Percentiles rank a stretch among this genome's conserved stretches.
phyloP scores from a whole-genome alignment of 1,140 invertebrate genomes.

The Anastatus disparis region DNA sequence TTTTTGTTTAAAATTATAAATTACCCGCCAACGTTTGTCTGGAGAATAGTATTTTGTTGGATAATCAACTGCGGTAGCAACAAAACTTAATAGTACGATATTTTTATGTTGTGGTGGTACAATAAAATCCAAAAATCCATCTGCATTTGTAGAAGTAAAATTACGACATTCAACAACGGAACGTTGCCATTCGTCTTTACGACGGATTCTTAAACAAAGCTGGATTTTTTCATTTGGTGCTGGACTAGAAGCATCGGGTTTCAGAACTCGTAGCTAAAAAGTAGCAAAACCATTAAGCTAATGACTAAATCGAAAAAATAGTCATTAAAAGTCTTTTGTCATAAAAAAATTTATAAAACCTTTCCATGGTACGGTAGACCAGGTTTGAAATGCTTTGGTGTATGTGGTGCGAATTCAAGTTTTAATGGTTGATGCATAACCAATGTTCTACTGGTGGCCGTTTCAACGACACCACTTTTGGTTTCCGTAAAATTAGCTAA shows the following conservation, averaged over 20 bases:
- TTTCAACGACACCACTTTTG: conserved; percentile 72
- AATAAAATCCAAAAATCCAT: conserved; percentile 64
- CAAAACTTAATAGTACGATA: conserved; percentile 60
- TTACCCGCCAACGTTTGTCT: conserved; percentile 62
- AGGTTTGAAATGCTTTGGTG: conserved; percentile 72
- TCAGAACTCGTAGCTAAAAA: conserved; percentile 57
- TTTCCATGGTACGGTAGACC: conserved; percentile 74
- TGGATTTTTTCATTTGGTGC: conserved; percentile 62
- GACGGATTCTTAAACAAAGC: conserved; percentile 58
- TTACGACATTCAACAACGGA: conserved; percentile 62
- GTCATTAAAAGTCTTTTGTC: too few species aligned
- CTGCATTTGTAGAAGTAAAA: conserved; percentile 55
- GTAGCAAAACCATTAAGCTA: too few species aligned
- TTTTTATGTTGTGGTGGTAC: conserved; percentile 62
- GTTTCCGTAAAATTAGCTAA: conserved; percentile 73
- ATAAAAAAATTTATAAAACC: too few species aligned
- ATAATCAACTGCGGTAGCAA: conserved; percentile 62
- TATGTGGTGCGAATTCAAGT: conserved; percentile 68
- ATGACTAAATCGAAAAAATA: too few species aligned
- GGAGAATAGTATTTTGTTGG: conserved; percentile 65
- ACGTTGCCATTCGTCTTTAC: conserved; percentile 59
- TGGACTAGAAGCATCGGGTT: conserved; percentile 56
- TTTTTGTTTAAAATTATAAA: too few species aligned
- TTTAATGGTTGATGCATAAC: conserved; percentile 68
- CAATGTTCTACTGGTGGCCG: conserved; percentile 69